These are phyloP conservation scores for Chaitophorus viminalis DNA, from an alignment of 2,888 invertebrate genomes.

Conservation along the genomic window DNA sequence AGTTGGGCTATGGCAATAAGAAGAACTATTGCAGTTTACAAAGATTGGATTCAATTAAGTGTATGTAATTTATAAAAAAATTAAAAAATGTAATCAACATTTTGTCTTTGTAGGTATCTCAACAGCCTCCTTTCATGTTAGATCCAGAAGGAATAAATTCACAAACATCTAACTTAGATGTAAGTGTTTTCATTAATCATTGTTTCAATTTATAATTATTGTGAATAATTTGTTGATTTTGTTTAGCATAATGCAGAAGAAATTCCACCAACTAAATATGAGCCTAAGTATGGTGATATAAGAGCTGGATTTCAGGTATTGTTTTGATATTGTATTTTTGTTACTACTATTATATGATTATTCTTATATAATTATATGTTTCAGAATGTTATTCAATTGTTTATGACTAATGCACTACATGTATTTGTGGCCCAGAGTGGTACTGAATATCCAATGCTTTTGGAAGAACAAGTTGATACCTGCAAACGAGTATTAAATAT, in stretches of 20 bases:
- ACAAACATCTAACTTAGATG: slow-evolving; percentile 49
- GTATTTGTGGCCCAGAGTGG: slow-evolving; percentile 82
- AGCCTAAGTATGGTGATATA: slow-evolving; percentile 43
- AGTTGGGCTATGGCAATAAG: slow-evolving; percentile 87
- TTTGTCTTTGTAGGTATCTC: slow-evolving; percentile 70
- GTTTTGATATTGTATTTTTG: too few species aligned
- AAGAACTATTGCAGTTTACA: slow-evolving; percentile 90
- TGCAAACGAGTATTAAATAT: slow-evolving; percentile 96
- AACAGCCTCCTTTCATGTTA: slow-evolving; percentile 84
- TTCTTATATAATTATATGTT: not conserved
- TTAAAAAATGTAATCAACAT: not conserved
- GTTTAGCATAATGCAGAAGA: slow-evolving; percentile 66
- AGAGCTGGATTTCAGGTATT: slow-evolving; percentile 55
- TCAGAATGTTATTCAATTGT: slow-evolving; percentile 75
- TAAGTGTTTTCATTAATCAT: slow-evolving; percentile 2
- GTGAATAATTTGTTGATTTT: not conserved
- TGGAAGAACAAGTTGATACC: slow-evolving; percentile 94
- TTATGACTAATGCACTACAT: slow-evolving; percentile 94
- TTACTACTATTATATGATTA: not conserved
- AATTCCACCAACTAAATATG: slow-evolving; percentile 2
- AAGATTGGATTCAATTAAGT: slow-evolving; percentile 94
- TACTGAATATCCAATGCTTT: slow-evolving; percentile 72
- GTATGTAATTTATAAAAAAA: slow-evolving; percentile 68
- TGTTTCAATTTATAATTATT: not conserved
- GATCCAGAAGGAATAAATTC: slow-evolving; percentile 67